Evolutionary conservation across 2,888 invertebrate species (phyloP), one percentile per base, ranked within the genome.

Genomic region (Stenotaenia linearis): DNA sequence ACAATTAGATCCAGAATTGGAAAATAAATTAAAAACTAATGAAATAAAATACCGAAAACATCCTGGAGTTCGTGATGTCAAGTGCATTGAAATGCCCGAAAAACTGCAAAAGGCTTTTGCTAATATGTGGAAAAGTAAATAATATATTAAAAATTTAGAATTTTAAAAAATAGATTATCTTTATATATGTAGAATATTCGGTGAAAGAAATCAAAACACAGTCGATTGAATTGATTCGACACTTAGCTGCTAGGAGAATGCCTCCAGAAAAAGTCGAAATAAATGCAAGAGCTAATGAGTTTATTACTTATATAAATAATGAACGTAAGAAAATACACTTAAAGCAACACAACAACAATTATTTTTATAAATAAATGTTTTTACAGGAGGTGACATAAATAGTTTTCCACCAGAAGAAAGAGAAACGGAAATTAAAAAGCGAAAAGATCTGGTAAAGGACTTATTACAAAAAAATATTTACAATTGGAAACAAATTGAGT

Each of bases 401-500:
- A 23, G 21, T 28, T 28, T 56, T 15, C 25, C 12, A 21, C 28
- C 30, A 45, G 50, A 28, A 21, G 28, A 23, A n/a, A 77, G 37
- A 18, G 50, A 77, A 23, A 77, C n/a, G 6, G 50, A 28, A 50
- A 10, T 23, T n/a, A 28, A 77, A 18, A 15, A 9, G 15, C 5
- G 37, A 15, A 69, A 21, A 69, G 82, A 84, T 45, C 37, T 75
- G 30, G 82, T 84, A 10, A 83, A 87, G 3, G 86, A 23, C 12
- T n/a, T 69, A 12, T 18, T 69, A 18, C 15, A 18, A 28, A 15
- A 89, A 82, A 89, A 90, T 80, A 86, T 91, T 0, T 92, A 93
- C 84, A 88, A 91, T 76, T 95, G 95, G 95, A 89, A 90, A 75
- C 90, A 92, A 18, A 88, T 94, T 28, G 87, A 90, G 75, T 75